Evolutionary conservation across 2,888 invertebrate genomes (phyloP).

Genomic region (Erannis defoliaria): DNA sequence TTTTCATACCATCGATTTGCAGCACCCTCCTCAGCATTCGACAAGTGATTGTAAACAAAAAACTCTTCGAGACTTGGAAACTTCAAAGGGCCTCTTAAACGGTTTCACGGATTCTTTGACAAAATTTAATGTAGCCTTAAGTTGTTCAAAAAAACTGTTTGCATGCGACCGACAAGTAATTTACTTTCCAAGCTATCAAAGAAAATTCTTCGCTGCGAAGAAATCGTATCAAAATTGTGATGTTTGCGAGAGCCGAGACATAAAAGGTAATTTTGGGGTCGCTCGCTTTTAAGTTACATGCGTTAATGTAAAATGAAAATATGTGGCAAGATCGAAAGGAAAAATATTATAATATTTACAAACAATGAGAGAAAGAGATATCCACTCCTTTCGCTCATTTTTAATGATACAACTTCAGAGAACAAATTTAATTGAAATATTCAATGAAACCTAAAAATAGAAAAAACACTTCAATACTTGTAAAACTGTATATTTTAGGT

Average conservation of each 20-base stretch:
- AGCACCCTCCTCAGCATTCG: conserved; percentile 4
- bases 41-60: conserved; percentile 20
- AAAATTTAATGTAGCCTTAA: conserved; percentile 48
- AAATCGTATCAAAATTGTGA: conserved; percentile 45
- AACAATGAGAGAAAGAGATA: no score
- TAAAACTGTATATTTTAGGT: no score
- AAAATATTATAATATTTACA: no score
- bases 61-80: conserved; percentile 20
- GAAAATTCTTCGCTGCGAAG: conserved; percentile 33
- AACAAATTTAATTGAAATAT: no score
- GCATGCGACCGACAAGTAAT: conserved; percentile 45
- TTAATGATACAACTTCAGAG: no score
- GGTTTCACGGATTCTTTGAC: conserved; percentile 49
- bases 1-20: conserved; percentile 3
- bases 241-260: conserved; percentile 13
- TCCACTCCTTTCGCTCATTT: no score
- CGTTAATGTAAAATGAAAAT: background rate
- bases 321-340: background rate
- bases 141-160: conserved; percentile 45
- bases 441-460: no score
- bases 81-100: conserved; percentile 47
- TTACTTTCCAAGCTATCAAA: conserved; percentile 48
- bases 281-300: conserved; percentile 7
- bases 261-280: conserved; percentile 27
- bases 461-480: no score